These are phyloP conservation scores for Gymnodraco acuticeps DNA, from an alignment of 2,797 vertebrate species.

Conservation along the genomic window DNA sequence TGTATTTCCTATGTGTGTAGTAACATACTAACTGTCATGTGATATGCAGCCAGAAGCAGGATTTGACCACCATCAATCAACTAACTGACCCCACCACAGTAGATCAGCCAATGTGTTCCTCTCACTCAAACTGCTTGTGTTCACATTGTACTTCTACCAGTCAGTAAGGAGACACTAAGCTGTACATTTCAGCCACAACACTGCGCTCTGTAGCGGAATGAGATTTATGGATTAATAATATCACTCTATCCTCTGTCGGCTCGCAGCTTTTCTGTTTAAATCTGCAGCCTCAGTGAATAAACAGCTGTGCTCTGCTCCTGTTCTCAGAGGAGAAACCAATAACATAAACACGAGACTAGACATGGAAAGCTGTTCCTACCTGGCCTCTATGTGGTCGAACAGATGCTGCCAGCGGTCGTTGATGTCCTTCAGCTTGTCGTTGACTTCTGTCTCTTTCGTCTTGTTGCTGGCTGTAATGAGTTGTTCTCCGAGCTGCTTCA, in stretches of 20 bases:
- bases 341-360: not conserved
- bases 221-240: constrained; percentile 62
- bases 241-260: constrained; percentile 28
- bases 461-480: constrained; percentile 91
- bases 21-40: too few species aligned
- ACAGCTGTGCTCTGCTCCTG: constrained; percentile 31
- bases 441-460: constrained; percentile 88
- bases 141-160: rapidly evolving
- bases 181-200: constrained; percentile 12
- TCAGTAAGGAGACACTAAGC: constrained; percentile 29
- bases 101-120: too few species aligned
- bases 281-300: constrained; percentile 40
- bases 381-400: constrained; percentile 92
- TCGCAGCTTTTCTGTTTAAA: constrained; percentile 43
- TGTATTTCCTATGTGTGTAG: too few species aligned
- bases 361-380: constrained; percentile 74
- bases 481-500: constrained; percentile 92
- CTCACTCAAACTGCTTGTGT: not conserved
- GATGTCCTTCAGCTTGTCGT: constrained; percentile 92
- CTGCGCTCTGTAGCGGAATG: constrained; percentile 1
- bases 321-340: not conserved
- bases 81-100: too few species aligned
- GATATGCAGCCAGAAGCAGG: not conserved
- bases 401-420: constrained; percentile 95
- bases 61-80: not conserved